Percentiles rank a stretch among this genome's conserved stretches.
Evolutionary conservation across 2,113 vertebrate genomes (phyloP).

Genomic region (Aplodontia rufa): DNA sequence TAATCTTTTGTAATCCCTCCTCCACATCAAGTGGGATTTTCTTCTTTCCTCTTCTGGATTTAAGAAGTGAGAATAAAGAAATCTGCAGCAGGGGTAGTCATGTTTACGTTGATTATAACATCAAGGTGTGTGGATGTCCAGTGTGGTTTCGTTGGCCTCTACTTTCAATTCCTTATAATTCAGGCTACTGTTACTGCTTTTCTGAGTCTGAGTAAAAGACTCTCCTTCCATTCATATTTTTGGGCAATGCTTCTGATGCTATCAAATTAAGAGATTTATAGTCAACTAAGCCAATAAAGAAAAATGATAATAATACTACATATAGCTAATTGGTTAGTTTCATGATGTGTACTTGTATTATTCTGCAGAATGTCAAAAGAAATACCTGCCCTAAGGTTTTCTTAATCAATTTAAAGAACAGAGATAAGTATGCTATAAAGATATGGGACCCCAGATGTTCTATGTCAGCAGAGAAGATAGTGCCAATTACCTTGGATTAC

Average conservation of each 20-base stretch:
- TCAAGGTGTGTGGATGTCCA: neutral
- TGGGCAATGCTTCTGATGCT: neutral
- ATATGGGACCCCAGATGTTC: neutral
- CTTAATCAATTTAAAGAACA: neutral
- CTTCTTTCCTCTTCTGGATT: neutral
- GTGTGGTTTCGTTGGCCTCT: neutral
- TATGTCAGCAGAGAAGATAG: neutral
- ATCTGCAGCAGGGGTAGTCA: neutral
- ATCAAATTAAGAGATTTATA: neutral
- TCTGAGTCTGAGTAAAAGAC: neutral
- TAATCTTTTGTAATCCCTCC: neutral
- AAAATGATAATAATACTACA: neutral
- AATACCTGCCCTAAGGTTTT: neutral
- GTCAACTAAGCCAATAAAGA: neutral
- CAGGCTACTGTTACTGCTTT: neutral
- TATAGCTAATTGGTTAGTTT: neutral
- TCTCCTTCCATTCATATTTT: neutral
- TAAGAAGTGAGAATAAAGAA: neutral
- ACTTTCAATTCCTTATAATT: neutral
- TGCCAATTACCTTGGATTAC: neutral
- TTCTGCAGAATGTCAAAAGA: neutral
- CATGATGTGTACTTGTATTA: neutral
- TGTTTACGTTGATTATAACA: neutral
- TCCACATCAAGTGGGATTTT: neutral
- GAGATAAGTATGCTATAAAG: neutral